Conservation (phyloP, 2,113 vertebrate species). For the Sitta europaea region DNA sequence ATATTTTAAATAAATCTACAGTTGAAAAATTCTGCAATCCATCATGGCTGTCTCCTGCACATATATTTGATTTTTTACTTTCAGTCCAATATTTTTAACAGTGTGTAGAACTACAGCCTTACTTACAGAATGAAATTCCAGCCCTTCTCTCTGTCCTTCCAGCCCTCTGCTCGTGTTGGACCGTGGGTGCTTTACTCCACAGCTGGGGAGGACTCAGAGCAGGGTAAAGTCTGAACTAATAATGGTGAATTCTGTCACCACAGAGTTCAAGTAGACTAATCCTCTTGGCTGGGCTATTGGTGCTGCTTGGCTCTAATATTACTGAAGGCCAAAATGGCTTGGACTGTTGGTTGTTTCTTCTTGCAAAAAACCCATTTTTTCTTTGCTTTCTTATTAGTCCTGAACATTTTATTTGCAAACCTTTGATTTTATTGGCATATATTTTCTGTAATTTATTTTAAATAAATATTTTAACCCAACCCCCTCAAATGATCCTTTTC, state of each 20-base stretch:
- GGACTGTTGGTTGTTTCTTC: not conserved
- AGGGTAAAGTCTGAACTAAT: not conserved
- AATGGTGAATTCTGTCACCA: not conserved
- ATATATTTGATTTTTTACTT: not conserved
- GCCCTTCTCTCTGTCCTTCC: not conserved
- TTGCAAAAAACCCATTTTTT: not conserved
- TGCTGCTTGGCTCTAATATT: not conserved
- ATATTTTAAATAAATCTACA: not conserved
- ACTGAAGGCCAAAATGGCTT: not conserved
- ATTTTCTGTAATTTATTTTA: not conserved
- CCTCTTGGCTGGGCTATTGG: not conserved
- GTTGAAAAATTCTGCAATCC: not conserved
- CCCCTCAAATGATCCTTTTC: rapidly evolving
- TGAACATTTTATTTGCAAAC: not conserved
- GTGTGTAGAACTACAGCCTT: not conserved
- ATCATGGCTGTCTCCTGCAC: not conserved
- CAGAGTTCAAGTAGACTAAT: not conserved
- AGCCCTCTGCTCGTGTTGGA: not conserved
- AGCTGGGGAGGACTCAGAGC: not conserved
- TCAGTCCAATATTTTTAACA: not conserved
- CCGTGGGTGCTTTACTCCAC: not conserved
- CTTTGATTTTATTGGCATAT: not conserved
- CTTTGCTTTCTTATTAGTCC: not conserved
- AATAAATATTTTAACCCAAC: not conserved
- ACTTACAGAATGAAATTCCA: not conserved